Evolutionary conservation across 2,113 vertebrate genomes (phyloP).

Genomic region (Coracopsis vasa): DNA sequence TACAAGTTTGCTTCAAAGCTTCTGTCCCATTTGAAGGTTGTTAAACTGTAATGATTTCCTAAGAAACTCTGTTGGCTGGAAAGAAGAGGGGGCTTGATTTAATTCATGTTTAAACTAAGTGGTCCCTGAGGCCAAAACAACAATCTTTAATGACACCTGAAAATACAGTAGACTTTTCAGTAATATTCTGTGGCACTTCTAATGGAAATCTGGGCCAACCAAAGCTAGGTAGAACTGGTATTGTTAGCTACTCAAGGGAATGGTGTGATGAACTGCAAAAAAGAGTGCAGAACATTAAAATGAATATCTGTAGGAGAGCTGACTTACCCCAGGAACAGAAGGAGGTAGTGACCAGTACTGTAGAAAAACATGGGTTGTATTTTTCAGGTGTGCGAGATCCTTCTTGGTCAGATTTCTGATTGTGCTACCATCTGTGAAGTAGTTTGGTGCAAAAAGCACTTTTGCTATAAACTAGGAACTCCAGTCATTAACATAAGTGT

Average conservation of each 20-base stretch:
- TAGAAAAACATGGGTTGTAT: neutral
- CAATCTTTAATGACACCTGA: neutral
- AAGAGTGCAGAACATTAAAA: neutral
- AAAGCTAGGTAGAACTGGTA: neutral
- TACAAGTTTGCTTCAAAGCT: neutral
- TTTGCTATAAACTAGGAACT: neutral
- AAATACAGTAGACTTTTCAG: neutral
- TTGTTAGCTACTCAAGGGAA: neutral
- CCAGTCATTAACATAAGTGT: neutral
- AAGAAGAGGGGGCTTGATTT: neutral
- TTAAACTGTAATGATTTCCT: neutral
- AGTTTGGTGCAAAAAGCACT: neutral
- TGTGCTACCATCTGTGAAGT: neutral
- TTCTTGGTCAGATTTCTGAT: neutral
- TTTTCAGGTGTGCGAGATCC: neutral
- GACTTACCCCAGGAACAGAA: neutral
- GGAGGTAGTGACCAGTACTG: neutral
- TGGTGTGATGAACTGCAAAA: neutral
- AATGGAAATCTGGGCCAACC: neutral
- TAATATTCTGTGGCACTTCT: neutral
- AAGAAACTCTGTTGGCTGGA: neutral
- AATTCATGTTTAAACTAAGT: neutral
- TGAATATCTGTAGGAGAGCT: neutral
- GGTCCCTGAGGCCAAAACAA: neutral
- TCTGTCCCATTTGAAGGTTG: neutral